A percentile compares a stretch with the other conserved stretches of the same genome.
phyloP scores from a whole-genome alignment of 2,113 vertebrate species.

The Mustela nigripes region DNA sequence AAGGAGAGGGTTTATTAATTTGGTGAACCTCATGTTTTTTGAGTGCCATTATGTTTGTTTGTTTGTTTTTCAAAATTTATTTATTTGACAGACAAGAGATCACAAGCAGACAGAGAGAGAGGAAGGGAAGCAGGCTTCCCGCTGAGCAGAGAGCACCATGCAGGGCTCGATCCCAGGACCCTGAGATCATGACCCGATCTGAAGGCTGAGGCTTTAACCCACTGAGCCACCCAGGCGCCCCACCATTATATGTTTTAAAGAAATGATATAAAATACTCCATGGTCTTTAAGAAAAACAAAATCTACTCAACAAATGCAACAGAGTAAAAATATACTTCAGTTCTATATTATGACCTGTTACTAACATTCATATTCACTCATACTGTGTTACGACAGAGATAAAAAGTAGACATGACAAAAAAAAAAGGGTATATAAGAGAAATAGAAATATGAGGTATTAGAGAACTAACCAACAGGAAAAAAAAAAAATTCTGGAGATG shows the following conservation, averaged over 20 bases:
- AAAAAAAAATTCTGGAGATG: not conserved
- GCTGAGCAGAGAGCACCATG: too few species aligned
- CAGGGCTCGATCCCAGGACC: too few species aligned
- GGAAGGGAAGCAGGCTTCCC: too few species aligned
- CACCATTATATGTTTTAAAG: not conserved
- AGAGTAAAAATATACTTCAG: conserved; percentile 23
- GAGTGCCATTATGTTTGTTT: not conserved
- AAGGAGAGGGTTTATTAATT: not conserved
- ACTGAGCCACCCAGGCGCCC: too few species aligned
- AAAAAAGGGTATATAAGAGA: not conserved
- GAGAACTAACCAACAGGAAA: not conserved
- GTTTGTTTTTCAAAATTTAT: too few species aligned
- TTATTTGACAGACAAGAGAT: too few species aligned
- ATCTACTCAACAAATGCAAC: not conserved
- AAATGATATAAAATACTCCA: not conserved
- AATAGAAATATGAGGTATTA: not conserved
- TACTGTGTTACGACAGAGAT: not conserved
- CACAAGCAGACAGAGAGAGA: too few species aligned
- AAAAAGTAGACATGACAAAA: not conserved
- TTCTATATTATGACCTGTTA: not conserved
- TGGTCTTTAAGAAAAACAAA: not conserved
- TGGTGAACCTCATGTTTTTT: not conserved
- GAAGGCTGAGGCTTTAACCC: too few species aligned
- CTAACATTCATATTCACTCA: not conserved
- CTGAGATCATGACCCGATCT: too few species aligned